phyloP scores from a whole-genome alignment of 2,113 vertebrate species.

The Hemichromis elongatus region DNA sequence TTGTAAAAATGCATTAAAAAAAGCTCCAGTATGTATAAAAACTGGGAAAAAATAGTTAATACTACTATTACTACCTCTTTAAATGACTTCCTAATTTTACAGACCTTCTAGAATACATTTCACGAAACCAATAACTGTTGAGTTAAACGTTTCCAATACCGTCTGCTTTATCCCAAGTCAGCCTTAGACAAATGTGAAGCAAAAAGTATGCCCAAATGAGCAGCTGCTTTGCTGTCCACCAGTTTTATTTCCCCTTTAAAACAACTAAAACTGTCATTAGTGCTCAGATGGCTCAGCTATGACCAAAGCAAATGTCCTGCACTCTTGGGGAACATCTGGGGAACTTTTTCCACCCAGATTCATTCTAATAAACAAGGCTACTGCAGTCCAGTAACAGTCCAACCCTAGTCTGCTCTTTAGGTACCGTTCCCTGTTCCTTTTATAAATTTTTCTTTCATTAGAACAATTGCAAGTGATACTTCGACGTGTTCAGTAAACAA shows the following conservation, averaged over 20 bases:
- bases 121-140: not conserved
- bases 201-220: not conserved
- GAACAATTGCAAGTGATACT: not conserved
- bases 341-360: not conserved
- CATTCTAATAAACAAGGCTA: not conserved
- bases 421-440: not conserved
- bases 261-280: not conserved
- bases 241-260: not conserved
- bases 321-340: not conserved
- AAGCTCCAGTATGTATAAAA: not conserved
- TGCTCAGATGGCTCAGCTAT: not conserved
- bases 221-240: fast-evolving
- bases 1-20: not conserved
- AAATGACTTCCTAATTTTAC: not conserved
- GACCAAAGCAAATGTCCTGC: not conserved
- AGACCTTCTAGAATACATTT: not conserved
- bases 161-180: not conserved
- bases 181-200: not conserved
- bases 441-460: not conserved
- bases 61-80: not conserved
- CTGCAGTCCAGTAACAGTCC: not conserved
- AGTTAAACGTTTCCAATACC: not conserved
- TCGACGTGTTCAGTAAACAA: fast-evolving
- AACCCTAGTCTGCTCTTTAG: not conserved
- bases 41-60: too few species aligned